Evolutionary conservation across 2,888 invertebrate genomes (phyloP).

Genomic region (Homarus gammarus): DNA sequence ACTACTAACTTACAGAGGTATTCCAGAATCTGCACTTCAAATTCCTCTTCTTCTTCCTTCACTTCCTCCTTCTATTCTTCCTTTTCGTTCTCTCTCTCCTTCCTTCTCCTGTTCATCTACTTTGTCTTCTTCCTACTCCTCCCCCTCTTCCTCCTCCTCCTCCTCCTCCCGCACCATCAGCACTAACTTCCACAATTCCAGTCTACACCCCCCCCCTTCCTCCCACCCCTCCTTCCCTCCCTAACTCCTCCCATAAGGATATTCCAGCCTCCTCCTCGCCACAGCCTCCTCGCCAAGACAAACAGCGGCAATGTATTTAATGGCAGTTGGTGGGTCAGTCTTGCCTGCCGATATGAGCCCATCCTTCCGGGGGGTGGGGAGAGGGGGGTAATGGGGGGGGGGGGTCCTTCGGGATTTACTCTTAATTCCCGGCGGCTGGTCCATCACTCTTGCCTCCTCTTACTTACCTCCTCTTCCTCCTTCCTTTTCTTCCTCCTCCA

Average conservation of each 20-base stretch:
- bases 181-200: too few relatives aligned
- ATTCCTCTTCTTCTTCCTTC: too few relatives aligned
- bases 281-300: neutral
- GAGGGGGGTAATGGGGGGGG: too few relatives aligned
- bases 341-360: neutral
- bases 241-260: neutral
- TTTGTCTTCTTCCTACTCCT: neutral
- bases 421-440: too few relatives aligned
- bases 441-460: too few relatives aligned
- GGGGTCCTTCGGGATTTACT: too few relatives aligned
- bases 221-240: neutral
- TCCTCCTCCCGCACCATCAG: neutral
- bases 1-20: too few relatives aligned
- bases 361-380: neutral
- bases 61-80: neutral
- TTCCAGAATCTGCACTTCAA: too few relatives aligned
- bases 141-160: neutral
- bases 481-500: neutral
- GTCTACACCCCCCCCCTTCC: neutral
- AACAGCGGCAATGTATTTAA: neutral
- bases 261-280: neutral
- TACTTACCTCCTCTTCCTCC: neutral
- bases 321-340: neutral
- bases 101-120: neutral
- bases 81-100: neutral